Base-by-base conservation (phyloP, 2,888 invertebrate species). In the Conomelus anceps region DNA sequence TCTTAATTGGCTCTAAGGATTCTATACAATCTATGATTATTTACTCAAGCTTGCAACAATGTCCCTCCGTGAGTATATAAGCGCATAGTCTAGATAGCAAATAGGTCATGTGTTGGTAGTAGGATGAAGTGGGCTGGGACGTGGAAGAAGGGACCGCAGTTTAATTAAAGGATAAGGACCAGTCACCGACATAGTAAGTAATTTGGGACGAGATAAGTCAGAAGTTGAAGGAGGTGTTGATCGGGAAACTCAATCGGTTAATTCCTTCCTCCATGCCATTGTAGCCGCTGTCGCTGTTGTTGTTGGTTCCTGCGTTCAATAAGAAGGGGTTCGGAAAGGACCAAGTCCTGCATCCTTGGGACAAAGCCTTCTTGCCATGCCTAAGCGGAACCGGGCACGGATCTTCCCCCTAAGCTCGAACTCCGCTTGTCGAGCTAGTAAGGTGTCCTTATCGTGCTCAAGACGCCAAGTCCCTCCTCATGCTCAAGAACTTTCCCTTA, bases 91-190 rank as follows among this genome's bases (percentile, higher is more conserved):
- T n/a, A n/a, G n/a, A n/a, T n/a, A n/a, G n/a, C n/a, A n/a, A n/a
- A n/a, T n/a, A n/a, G n/a, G n/a, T n/a, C n/a, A n/a, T n/a, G n/a
- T n/a, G n/a, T n/a, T n/a, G n/a, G n/a, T 1, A n/a, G n/a, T 20
- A 63, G 63, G n/a, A 20, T 9, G 7, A 3, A 7, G 63, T 9
- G 63, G 63, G n/a, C 0, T 0, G 63, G 63, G 63, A 7, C 20
- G n/a, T 7, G 63, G 63, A n/a, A n/a, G 63, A 63, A 63, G 90
- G 41, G 85, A 90, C 88, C 88, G 90, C 63, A 89, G 87, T 90
- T 90, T 90, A 90, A 90, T 90, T 90, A 90, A 89, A 86, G 89
- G 88, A 29, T 90, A 87, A 88, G 87, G 90, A 84, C 63, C 23
- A 84, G 22, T 88, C 84, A 63, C 63, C 63, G 63, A 63, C 20